These are phyloP conservation scores for Macaria notata DNA, from an alignment of 2,888 invertebrate genomes.

Conservation along the genomic window DNA sequence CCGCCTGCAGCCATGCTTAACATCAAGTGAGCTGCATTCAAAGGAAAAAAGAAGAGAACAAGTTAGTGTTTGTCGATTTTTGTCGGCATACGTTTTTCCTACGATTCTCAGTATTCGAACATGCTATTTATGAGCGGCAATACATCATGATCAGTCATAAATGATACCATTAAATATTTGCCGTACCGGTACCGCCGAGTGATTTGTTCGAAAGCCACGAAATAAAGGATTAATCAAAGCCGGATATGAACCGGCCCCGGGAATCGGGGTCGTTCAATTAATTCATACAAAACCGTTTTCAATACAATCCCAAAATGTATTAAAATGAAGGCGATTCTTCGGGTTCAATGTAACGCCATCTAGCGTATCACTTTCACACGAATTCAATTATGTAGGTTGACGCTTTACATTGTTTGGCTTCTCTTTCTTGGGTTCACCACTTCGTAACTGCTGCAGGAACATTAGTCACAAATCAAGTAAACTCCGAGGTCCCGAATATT, in stretches of 20 bases:
- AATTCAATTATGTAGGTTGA: conserved; percentile 11
- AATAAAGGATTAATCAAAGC: conserved; percentile 29
- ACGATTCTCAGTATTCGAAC: background rate
- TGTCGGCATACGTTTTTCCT: too few relatives aligned
- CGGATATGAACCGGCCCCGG: conserved; percentile 29
- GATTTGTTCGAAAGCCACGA: conserved; percentile 14
- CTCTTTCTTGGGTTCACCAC: background rate
- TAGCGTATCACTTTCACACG: conserved; percentile 2
- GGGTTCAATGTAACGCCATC: conserved; percentile 3
- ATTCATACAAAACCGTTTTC: conserved; percentile 30
- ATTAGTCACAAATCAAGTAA: too few relatives aligned
- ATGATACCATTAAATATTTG: conserved; percentile 5
- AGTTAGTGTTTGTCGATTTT: too few relatives aligned
- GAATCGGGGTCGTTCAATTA: conserved; percentile 27
- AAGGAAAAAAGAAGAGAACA: too few relatives aligned
- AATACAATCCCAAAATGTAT: conserved; percentile 23
- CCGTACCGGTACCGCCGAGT: background rate
- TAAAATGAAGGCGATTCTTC: conserved; percentile 15
- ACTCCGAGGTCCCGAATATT: too few relatives aligned
- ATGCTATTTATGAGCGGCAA: background rate
- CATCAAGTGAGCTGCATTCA: too few relatives aligned
- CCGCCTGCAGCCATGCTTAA: too few relatives aligned
- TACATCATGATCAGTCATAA: background rate
- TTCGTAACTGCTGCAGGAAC: too few relatives aligned
- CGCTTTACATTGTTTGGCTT: conserved; percentile 5